phyloP scores from a whole-genome alignment of 2,113 vertebrate species.

The Hypanus sabinus region DNA sequence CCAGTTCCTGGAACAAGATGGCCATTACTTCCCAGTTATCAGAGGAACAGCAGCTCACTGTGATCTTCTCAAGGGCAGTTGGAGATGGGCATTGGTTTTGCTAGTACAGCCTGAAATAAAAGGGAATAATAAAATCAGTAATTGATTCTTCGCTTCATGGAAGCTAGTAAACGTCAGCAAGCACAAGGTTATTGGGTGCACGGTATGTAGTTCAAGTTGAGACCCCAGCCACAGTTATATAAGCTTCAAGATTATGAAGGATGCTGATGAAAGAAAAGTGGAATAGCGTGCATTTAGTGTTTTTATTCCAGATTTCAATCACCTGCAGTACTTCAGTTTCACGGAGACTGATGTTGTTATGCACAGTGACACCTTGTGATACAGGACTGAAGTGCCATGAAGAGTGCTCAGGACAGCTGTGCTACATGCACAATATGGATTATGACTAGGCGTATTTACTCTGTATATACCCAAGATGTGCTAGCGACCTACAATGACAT shows the following conservation, averaged over 20 bases:
- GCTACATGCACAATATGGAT: neutral
- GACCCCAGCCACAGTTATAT: neutral
- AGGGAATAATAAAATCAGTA: no score
- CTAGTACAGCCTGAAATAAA: no score
- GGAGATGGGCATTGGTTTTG: no score
- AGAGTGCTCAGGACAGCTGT: neutral
- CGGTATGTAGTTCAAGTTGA: neutral
- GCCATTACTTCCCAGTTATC: no score
- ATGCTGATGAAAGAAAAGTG: neutral
- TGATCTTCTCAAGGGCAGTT: no score
- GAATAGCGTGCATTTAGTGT: neutral
- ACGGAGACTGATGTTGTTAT: neutral
- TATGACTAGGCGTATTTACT: neutral
- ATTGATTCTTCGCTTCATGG: neutral
- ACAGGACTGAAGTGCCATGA: no score
- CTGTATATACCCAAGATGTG: neutral
- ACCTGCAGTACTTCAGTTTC: neutral
- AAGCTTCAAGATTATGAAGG: neutral
- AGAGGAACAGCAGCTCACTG: no score
- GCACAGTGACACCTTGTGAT: constrained; percentile 15
- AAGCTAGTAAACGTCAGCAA: neutral
- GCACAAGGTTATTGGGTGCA: neutral
- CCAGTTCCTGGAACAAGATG: no score
- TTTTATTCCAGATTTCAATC: neutral
- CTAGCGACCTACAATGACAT: no score